Percentiles rank a stretch among this genome's conserved stretches.
Evolutionary conservation across 2,797 vertebrate species (phyloP).

Genomic region (Salmo trutta): DNA sequence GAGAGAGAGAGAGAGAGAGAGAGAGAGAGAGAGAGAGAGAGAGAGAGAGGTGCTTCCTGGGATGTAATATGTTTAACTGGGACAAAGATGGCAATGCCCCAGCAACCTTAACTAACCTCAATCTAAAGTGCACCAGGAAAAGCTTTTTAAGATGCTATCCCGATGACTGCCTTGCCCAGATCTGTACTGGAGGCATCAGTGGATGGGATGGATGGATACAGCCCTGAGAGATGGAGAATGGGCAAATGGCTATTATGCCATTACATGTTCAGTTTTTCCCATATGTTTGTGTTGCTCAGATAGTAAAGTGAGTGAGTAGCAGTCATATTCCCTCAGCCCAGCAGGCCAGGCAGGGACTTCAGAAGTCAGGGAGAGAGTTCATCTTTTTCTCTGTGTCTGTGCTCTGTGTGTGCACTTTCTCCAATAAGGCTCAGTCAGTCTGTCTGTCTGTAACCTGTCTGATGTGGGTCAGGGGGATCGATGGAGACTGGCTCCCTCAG

Average conservation of each 20-base stretch:
- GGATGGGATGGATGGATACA: conserved; percentile 13
- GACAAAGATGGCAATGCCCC: background rate
- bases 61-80: conserved; percentile 2
- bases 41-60: background rate
- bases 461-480: conserved; percentile 8
- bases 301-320: conserved; percentile 13
- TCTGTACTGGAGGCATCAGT: background rate
- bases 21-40: conserved; percentile 16
- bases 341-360: background rate
- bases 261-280: conserved; percentile 10
- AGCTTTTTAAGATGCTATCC: background rate
- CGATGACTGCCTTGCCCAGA: background rate
- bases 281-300: background rate
- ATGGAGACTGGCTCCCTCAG: background rate
- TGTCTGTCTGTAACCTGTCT: background rate
- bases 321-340: too few species aligned
- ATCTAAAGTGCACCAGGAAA: conserved; percentile 1
- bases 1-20: background rate
- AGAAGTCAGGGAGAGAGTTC: background rate
- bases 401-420: background rate
- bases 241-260: conserved; percentile 10
- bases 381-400: background rate
- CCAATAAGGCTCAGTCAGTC: conserved; percentile 7
- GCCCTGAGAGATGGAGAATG: conserved; percentile 29
- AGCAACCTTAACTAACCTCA: background rate